Conservation (phyloP, 2,113 vertebrate genomes). For the Erpornis zantholeuca region DNA sequence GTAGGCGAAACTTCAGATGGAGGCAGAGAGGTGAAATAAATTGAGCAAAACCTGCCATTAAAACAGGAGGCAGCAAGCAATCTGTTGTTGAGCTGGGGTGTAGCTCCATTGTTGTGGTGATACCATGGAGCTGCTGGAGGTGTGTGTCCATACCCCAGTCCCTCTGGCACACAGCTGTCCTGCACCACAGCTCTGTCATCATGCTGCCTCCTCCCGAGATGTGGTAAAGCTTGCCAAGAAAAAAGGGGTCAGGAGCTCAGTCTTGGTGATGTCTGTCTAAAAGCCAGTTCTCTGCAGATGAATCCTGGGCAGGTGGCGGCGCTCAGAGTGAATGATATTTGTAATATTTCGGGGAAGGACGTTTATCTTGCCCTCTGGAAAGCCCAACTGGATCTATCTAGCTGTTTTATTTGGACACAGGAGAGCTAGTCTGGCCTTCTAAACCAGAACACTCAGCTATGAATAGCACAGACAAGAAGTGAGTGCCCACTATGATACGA, state of each 20-base stretch:
- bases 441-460: not conserved
- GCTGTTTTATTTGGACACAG: not conserved
- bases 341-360: not conserved
- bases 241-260: not conserved
- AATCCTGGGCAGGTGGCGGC: not conserved
- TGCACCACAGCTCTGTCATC: fast-evolving
- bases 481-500: not conserved
- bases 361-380: not conserved
- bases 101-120: not conserved
- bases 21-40: not conserved
- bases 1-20: not conserved
- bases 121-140: not conserved
- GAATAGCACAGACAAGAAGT: not conserved
- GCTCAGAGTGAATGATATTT: not conserved
- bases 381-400: not conserved
- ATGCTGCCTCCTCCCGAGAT: fast-evolving
- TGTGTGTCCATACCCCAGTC: not conserved
- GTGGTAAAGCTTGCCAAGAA: not conserved
- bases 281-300: not conserved
- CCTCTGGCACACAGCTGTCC: not conserved
- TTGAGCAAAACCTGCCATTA: not conserved
- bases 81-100: not conserved
- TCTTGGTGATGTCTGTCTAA: not conserved
- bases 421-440: not conserved
- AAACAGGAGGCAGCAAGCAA: not conserved